Conservation (phyloP, 2,888 invertebrate genomes). For the Apoderus coryli region DNA sequence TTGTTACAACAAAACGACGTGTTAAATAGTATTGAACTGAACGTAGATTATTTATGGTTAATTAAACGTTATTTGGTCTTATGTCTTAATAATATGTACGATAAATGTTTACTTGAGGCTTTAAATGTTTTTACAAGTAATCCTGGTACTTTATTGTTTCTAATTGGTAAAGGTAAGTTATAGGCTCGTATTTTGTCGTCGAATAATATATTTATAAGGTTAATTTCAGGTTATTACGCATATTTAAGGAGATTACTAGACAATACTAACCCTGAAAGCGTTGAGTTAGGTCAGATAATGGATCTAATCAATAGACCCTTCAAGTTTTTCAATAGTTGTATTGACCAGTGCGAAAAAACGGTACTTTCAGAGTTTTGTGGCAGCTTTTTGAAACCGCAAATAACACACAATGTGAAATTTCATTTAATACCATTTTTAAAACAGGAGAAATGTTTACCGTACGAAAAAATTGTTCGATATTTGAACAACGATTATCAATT, state of each 20-base stretch:
- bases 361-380: slow-evolving; percentile 43
- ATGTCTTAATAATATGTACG: slow-evolving; percentile 25
- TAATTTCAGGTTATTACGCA: slow-evolving; percentile 52
- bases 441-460: slow-evolving; percentile 29
- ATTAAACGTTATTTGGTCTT: slow-evolving; percentile 27
- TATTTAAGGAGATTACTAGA: slow-evolving; percentile 58
- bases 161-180: slow-evolving; percentile 40
- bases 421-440: slow-evolving; percentile 56
- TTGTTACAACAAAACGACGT: slow-evolving; percentile 8
- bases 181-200: too few species aligned
- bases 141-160: slow-evolving; percentile 37
- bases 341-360: too few species aligned
- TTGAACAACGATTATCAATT: slow-evolving; percentile 29
- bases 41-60: slow-evolving; percentile 34
- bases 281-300: slow-evolving; percentile 47
- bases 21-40: slow-evolving; percentile 20
- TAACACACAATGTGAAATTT: slow-evolving; percentile 52
- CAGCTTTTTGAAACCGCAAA: slow-evolving; percentile 49
- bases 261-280: slow-evolving; percentile 45
- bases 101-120: slow-evolving; percentile 41
- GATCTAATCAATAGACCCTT: slow-evolving; percentile 68
- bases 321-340: slow-evolving; percentile 39
- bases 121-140: slow-evolving; percentile 57
- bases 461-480: slow-evolving; percentile 31
- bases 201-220: too few species aligned